These are phyloP conservation scores for Drosophila subpulchrella DNA, from an alignment of 1,140 invertebrate genomes.

Conservation along the genomic window DNA sequence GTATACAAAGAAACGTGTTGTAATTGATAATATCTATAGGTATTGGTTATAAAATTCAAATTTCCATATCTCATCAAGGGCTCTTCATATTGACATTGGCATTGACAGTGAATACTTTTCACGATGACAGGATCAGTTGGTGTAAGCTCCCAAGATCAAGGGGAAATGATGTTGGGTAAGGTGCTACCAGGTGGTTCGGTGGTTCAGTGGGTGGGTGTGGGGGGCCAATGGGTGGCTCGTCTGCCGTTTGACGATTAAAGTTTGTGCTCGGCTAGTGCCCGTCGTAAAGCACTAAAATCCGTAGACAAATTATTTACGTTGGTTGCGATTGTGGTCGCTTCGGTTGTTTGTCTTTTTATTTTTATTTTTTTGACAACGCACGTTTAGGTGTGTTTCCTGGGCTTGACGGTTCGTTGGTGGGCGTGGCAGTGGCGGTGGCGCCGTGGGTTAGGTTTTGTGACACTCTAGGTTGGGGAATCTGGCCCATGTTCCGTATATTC, in stretches of 20 bases:
- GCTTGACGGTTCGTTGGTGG: conserved; percentile 4
- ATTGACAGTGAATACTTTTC: conserved; percentile 30
- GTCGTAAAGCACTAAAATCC: conserved; percentile 78
- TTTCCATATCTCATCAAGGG: conserved; percentile 2
- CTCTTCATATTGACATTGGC: conserved; percentile 29
- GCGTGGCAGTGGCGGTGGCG: conserved; percentile 12
- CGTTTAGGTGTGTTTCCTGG: conserved; percentile 45
- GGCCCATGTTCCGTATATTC: conserved; percentile 11
- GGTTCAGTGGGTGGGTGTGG: conserved; percentile 25
- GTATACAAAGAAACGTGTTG: background rate
- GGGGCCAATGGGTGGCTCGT: conserved; percentile 12
- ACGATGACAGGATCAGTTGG: conserved; percentile 32
- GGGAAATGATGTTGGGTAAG: conserved; percentile 5
- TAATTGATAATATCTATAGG: background rate
- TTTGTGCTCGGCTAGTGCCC: conserved; percentile 53
- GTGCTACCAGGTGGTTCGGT: conserved; percentile 5
- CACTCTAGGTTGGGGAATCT: conserved; percentile 22
- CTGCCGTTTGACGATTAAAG: conserved; percentile 56
- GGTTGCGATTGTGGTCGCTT: conserved; percentile 31
- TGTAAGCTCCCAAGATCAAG: conserved; percentile 41
- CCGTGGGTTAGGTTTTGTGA: conserved; percentile 13
- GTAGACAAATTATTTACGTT: conserved; percentile 72
- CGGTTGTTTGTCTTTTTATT: conserved; percentile 15
- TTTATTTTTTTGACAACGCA: conserved; percentile 42
- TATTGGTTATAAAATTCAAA: conserved; percentile 2